These are phyloP conservation scores for Gobius niger DNA, from an alignment of 2,113 vertebrate genomes.

Conservation along the genomic window DNA sequence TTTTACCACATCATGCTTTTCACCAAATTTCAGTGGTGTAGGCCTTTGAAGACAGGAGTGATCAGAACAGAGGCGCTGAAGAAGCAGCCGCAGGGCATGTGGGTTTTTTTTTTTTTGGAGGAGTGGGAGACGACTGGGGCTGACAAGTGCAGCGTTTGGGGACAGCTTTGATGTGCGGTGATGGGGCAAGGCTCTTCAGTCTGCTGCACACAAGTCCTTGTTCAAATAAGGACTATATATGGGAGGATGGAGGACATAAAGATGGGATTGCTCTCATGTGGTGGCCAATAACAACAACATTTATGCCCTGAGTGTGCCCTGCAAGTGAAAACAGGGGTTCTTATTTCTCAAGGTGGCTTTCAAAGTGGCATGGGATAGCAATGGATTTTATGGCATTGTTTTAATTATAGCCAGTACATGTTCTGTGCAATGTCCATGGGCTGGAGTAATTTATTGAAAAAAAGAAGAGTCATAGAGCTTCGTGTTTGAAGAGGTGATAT, in stretches of 20 bases:
- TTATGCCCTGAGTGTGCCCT: background rate
- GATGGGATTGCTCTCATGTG: slow-evolving; percentile 4
- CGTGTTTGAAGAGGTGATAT: too few species aligned
- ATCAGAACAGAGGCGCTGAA: slow-evolving; percentile 66
- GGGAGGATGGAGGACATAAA: background rate
- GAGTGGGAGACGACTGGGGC: slow-evolving; percentile 52
- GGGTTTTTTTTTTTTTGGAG: slow-evolving; percentile 64
- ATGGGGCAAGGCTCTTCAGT: slow-evolving; percentile 49
- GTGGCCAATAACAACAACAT: background rate
- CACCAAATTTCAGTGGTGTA: slow-evolving; percentile 61
- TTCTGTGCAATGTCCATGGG: too few species aligned
- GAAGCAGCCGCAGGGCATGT: slow-evolving; percentile 67
- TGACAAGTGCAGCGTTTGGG: slow-evolving; percentile 71
- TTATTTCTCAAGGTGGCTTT: background rate
- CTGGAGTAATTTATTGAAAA: too few species aligned
- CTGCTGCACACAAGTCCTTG: slow-evolving; percentile 7
- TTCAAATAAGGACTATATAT: slow-evolving; percentile 34
- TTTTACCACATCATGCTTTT: slow-evolving; percentile 76
- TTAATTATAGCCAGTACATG: too few species aligned
- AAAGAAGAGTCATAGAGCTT: too few species aligned
- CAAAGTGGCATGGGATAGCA: background rate
- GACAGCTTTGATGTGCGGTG: slow-evolving; percentile 75
- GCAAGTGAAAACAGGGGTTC: background rate
- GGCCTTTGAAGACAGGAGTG: slow-evolving; percentile 73
- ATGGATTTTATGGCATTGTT: too few species aligned